Percentiles rank a stretch among this genome's conserved stretches.
Conservation (phyloP, 2,888 invertebrate species). For the Lordiphosa andalusiaca region DNA sequence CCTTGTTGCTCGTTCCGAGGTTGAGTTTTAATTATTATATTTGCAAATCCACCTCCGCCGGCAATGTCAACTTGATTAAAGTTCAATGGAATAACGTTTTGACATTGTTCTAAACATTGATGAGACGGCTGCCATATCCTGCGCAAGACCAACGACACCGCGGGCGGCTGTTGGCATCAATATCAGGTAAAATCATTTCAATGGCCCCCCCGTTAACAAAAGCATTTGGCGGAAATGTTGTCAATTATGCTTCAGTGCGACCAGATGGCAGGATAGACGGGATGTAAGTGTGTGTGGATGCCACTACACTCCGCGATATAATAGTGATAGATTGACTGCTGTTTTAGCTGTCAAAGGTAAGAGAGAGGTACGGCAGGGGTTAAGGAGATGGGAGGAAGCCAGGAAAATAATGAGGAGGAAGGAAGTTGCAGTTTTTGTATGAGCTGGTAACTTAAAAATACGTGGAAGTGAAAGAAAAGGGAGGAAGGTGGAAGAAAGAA, state of each 20-base stretch:
- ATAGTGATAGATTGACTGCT: not conserved
- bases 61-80: constrained; percentile 68
- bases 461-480: too few species aligned
- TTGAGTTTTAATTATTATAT: constrained; percentile 56
- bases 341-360: not conserved
- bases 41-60: constrained; percentile 14
- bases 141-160: constrained; percentile 13
- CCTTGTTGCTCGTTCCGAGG: constrained; percentile 17
- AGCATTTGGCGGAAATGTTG: constrained; percentile 58
- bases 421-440: too few species aligned
- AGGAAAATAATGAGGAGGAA: too few species aligned
- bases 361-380: too few species aligned
- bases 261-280: not conserved
- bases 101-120: constrained; percentile 59
- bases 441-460: too few species aligned
- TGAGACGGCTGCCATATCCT: constrained; percentile 39
- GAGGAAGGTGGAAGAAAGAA: too few species aligned
- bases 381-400: too few species aligned
- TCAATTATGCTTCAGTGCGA: constrained; percentile 51
- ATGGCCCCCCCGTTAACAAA: constrained; percentile 20
- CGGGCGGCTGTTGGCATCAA: constrained; percentile 29
- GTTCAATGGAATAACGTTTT: constrained; percentile 58
- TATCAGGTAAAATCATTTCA: constrained; percentile 56
- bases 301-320: not conserved
- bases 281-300: not conserved